Evolutionary conservation across 2,797 vertebrate species (phyloP).

Genomic region (Chaetodon trifasciatus): DNA sequence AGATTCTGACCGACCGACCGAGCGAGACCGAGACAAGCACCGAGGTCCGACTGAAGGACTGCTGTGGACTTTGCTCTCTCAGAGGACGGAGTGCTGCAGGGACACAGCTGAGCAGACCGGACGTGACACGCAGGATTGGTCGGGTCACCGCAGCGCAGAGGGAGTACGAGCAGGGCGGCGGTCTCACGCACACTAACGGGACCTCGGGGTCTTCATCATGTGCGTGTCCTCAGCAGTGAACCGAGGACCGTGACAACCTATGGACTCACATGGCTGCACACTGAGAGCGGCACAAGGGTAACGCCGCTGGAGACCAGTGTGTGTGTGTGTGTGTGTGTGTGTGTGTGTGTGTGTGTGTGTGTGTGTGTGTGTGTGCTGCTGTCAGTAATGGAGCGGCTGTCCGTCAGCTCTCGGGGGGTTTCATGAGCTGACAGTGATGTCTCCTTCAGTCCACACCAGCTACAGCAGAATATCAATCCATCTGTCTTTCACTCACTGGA

Average conservation of each 20-base stretch:
- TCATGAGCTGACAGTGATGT: conserved; percentile 53
- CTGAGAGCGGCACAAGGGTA: conserved; percentile 19
- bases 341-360: too few species aligned
- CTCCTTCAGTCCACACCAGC: conserved; percentile 31
- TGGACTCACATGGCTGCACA: conserved; percentile 56
- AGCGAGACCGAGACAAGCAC: too few species aligned
- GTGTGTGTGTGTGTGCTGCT: background rate
- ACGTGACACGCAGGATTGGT: background rate
- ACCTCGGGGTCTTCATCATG: conserved; percentile 51
- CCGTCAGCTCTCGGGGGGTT: conserved; percentile 31
- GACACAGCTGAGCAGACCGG: background rate
- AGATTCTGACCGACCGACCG: too few species aligned
- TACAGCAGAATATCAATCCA: conserved; percentile 41
- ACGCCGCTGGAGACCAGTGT: conserved; percentile 16
- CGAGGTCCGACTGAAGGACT: too few species aligned
- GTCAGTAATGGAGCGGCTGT: conserved; percentile 29
- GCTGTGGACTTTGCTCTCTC: too few species aligned
- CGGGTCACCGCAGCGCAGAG: background rate
- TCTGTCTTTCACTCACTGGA: conserved; percentile 20
- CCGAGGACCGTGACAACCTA: conserved; percentile 43
- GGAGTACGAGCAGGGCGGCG: conserved; percentile 3
- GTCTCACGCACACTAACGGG: conserved; percentile 14
- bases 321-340: too few species aligned
- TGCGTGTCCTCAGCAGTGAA: conserved; percentile 29
- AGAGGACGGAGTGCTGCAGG: background rate